Base-by-base conservation (phyloP, 1,140 invertebrate genomes). In the Brachionus angularis region DNA sequence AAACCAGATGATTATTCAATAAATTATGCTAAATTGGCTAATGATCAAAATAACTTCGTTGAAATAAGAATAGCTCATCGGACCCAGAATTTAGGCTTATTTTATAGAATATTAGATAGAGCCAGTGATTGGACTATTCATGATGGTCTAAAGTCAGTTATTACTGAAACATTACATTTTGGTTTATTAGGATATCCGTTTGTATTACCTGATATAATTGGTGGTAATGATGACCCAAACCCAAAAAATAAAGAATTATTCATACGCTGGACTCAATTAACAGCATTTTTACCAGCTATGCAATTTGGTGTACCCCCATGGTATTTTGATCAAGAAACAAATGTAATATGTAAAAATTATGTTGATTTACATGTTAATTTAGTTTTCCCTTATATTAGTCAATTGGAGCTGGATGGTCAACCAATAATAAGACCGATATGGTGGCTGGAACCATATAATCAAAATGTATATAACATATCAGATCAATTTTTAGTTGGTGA, bases 171-270 rank as follows among this genome's bases (percentile, higher is more conserved):
- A 0, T 79, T 93, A 1, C 87, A 88, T 16, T 89, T 93, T 71
- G 91, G 90, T 74, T 77, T 93, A 42, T 86, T 88, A 74, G 91
- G 91, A 4, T 94, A 94, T 79, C 85, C 87, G 0, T 87, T 89
- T 74, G 87, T 93, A 4, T 79, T 95, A 1, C 90, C 91, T 0
- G 91, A 94, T 77, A 91, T 94, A 88, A 88, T 96, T 74, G 92
- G 92, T 2, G 92, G 93, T 1, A 93, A 93, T 77, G 89, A 86
- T 0, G 77, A 84, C 81, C 23, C 76, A 74, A 27, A 76, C 2
- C 78, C 75, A 1, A 72, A 73, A 23, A 47, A 42, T 27, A 70
- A 42, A 23, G 89, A 95, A 78, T 81, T 96, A n/a, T 93, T 89
- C 75, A 86, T 95, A 47, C 83, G 93, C 74, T 96, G 92, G 92